Conservation (phyloP, 1,140 invertebrate genomes). For the Megalonaias nervosa region DNA sequence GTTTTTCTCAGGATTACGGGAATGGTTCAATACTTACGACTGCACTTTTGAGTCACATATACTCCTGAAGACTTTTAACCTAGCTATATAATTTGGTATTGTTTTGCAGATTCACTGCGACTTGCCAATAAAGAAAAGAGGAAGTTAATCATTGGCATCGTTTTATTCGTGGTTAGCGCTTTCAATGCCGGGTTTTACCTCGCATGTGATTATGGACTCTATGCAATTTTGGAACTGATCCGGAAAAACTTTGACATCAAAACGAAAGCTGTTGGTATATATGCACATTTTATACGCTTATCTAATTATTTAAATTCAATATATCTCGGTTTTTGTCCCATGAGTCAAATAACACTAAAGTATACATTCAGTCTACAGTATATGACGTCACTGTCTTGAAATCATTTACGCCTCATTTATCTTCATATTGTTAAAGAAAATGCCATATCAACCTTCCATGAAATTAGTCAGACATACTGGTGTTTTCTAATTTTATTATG, state of each 20-base stretch:
- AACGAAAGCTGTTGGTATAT: constrained; percentile 59
- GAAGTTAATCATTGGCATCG: constrained; percentile 75
- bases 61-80: too few relatives aligned
- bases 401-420: too few relatives aligned
- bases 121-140: constrained; percentile 73
- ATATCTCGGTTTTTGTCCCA: too few relatives aligned
- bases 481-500: not conserved
- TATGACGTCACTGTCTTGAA: too few relatives aligned
- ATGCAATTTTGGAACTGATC: constrained; percentile 81
- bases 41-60: too few relatives aligned
- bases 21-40: too few relatives aligned
- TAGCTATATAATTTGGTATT: too few relatives aligned
- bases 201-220: constrained; percentile 82
- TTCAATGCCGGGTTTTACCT: constrained; percentile 82
- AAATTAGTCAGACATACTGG: not conserved
- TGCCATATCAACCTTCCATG: not conserved
- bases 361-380: too few relatives aligned
- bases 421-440: too few relatives aligned
- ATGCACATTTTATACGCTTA: not conserved
- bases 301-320: not conserved
- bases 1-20: too few relatives aligned
- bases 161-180: constrained; percentile 77
- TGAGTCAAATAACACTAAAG: too few relatives aligned
- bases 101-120: constrained; percentile 9
- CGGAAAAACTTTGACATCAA: constrained; percentile 77